phyloP scores from a whole-genome alignment of 2,888 invertebrate genomes.

The Mayetiola destructor region DNA sequence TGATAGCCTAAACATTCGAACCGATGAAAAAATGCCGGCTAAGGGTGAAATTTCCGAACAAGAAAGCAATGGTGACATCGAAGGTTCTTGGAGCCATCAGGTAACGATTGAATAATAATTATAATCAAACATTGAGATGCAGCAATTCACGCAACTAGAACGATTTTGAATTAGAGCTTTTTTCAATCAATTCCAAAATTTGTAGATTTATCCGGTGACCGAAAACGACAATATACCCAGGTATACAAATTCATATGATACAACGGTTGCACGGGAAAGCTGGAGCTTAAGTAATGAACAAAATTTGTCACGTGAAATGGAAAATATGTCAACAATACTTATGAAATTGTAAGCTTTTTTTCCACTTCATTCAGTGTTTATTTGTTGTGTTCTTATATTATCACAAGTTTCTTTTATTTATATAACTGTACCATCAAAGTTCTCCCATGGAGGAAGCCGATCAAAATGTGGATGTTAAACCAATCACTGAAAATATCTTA shows the following conservation, averaged over 20 bases:
- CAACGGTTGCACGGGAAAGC: conserved; percentile 22
- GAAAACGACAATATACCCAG: conserved; percentile 3
- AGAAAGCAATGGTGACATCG: conserved; percentile 70
- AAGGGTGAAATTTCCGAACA: conserved; percentile 75
- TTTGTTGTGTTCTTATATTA: not conserved
- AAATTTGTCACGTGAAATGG: conserved; percentile 22
- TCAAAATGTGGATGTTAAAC: conserved; percentile 6
- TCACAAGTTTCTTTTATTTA: not conserved
- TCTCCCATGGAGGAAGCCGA: conserved; percentile 2
- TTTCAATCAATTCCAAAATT: not conserved
- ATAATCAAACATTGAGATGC: too few relatives aligned
- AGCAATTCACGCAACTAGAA: too few relatives aligned
- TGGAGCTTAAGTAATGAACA: conserved; percentile 30
- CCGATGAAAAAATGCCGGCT: conserved; percentile 78
- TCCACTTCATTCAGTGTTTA: not conserved
- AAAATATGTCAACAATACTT: conserved; percentile 12
- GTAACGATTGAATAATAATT: too few relatives aligned
- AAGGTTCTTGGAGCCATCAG: conserved; percentile 54
- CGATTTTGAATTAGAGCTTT: too few relatives aligned
- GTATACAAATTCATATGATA: conserved; percentile 22
- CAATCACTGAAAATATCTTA: not conserved
- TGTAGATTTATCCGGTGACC: not conserved
- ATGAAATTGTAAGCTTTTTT: conserved; percentile 16
- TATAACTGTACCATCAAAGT: not conserved
- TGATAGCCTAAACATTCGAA: conserved; percentile 55